A percentile compares a stretch with the other conserved stretches of the same genome.
These are phyloP conservation scores for Caenorhabditis tropicalis DNA, from an alignment of 1,140 invertebrate species.

Conservation along the genomic window DNA sequence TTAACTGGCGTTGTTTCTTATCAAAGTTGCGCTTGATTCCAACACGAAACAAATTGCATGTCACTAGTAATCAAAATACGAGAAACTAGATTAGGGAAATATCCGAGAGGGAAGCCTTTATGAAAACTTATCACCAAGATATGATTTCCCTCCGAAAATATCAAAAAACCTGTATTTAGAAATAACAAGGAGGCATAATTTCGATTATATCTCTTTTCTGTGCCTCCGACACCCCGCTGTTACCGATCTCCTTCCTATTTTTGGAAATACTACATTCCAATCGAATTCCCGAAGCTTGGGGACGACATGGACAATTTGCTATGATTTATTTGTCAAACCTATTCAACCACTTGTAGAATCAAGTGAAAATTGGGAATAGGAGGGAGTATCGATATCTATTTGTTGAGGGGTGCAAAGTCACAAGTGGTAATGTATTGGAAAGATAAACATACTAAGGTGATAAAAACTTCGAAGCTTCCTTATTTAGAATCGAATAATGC, in stretches of 20 bases:
- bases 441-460: neutral
- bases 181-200: slow-evolving; percentile 2
- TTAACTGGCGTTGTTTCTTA: too few species aligned
- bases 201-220: neutral
- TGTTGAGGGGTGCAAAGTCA: slow-evolving; percentile 31
- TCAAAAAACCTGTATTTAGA: slow-evolving; percentile 38
- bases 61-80: neutral
- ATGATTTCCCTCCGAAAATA: neutral
- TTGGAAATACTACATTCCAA: neutral
- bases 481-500: too few species aligned
- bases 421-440: neutral
- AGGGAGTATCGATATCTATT: slow-evolving; percentile 29
- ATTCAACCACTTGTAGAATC: slow-evolving; percentile 42
- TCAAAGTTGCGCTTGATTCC: too few species aligned
- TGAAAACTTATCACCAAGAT: neutral
- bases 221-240: neutral
- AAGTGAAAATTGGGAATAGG: neutral
- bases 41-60: neutral
- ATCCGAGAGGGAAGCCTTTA: neutral
- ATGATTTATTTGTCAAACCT: slow-evolving; percentile 39
- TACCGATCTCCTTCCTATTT: neutral
- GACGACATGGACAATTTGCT: slow-evolving; percentile 36
- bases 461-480: too few species aligned
- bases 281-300: neutral
- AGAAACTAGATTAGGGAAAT: neutral